A percentile compares a stretch with the other conserved stretches of the same genome.
These are phyloP conservation scores for Cosmia trapezina DNA, from an alignment of 2,888 invertebrate species.

Conservation along the genomic window DNA sequence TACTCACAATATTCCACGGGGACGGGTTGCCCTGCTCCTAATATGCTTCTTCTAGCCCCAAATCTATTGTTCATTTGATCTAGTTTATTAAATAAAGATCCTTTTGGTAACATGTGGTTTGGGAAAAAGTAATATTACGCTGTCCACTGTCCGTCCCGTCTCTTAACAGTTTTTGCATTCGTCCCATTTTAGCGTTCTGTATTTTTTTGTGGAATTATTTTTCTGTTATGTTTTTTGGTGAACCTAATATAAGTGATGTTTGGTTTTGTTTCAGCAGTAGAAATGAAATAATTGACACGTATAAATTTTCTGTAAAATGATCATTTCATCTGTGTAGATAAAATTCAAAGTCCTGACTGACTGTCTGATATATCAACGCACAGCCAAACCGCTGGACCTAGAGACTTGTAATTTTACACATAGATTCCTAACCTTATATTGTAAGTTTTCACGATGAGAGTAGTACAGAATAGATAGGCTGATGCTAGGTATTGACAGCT, in stretches of 20 bases:
- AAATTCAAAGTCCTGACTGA: too few species aligned
- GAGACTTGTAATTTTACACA: too few species aligned
- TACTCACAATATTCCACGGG: conserved; percentile 62
- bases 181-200: conserved; percentile 55
- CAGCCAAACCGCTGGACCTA: too few species aligned
- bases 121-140: conserved; percentile 64
- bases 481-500: neutral
- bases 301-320: too few species aligned
- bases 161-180: conserved; percentile 54
- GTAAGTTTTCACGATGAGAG: too few species aligned
- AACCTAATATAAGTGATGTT: neutral
- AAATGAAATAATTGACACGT: too few species aligned
- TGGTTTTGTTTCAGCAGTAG: too few species aligned
- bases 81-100: conserved; percentile 78
- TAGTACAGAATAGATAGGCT: too few species aligned
- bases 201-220: conserved; percentile 46
- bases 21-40: conserved; percentile 62
- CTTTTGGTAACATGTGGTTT: conserved; percentile 73
- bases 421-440: too few species aligned
- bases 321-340: too few species aligned
- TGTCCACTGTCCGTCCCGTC: conserved; percentile 31
- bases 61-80: conserved; percentile 85
- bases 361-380: too few species aligned
- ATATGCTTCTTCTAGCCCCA: conserved; percentile 74
- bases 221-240: conserved; percentile 4